Evolutionary conservation across 2,113 vertebrate species (phyloP).

Genomic region (Gallinago paraguaiae): DNA sequence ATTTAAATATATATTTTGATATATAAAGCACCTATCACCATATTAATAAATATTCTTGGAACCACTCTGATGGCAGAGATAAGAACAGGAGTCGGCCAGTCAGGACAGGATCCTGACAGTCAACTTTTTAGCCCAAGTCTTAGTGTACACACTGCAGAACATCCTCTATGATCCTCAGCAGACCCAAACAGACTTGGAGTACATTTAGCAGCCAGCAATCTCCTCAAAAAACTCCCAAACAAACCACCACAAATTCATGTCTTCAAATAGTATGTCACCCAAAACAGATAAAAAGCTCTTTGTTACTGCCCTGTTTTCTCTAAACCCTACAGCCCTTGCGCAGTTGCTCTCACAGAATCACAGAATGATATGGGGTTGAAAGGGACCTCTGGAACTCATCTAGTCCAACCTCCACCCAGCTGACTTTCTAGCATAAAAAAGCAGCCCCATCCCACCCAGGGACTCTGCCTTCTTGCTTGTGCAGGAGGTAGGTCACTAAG

Average conservation of each 20-base stretch:
- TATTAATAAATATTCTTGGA: no score
- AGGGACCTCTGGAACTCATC: no score
- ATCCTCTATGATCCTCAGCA: not conserved
- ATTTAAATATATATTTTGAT: no score
- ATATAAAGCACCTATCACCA: no score
- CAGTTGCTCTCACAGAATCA: not conserved
- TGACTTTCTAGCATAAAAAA: not conserved
- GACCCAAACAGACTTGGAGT: not conserved
- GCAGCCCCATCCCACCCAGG: not conserved
- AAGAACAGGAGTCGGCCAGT: no score
- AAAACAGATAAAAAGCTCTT: not conserved
- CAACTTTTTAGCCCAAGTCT: not conserved
- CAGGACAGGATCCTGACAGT: not conserved
- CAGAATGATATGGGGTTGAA: no score
- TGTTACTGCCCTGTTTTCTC: not conserved
- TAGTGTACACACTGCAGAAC: fast-evolving
- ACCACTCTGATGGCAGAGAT: no score
- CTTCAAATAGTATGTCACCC: not conserved
- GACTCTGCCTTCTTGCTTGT: not conserved
- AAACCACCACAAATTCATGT: not conserved
- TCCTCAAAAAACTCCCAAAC: not conserved
- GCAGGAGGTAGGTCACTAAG: not conserved
- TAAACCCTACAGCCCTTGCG: not conserved
- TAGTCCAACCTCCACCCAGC: not conserved
- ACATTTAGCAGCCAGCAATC: not conserved